Evolutionary conservation across 2,113 vertebrate species (phyloP).

Genomic region (Corythaeola cristata): DNA sequence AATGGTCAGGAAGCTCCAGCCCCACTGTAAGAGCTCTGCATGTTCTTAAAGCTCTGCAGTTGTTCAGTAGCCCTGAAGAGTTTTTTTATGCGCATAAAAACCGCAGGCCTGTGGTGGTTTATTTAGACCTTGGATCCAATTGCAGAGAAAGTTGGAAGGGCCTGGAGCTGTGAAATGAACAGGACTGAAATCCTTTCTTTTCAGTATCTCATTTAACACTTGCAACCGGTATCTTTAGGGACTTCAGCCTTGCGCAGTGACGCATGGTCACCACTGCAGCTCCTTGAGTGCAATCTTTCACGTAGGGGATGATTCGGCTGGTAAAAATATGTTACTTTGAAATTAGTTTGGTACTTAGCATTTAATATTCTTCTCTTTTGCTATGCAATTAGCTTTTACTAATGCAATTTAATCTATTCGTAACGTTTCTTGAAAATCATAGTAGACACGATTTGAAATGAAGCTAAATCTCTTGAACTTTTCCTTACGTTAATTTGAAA

Average conservation of each 20-base stretch:
- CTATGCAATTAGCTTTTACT: constrained; percentile 68
- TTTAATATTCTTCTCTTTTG: constrained; percentile 67
- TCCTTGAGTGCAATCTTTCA: neutral
- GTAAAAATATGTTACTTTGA: constrained; percentile 30
- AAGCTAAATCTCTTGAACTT: constrained; percentile 73
- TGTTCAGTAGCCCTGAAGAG: neutral
- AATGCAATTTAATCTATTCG: constrained; percentile 70
- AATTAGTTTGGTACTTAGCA: constrained; percentile 47
- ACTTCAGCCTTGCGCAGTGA: neutral
- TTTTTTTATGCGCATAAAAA: neutral
- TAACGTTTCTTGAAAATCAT: constrained; percentile 70
- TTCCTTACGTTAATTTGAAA: constrained; percentile 74
- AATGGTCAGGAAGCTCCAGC: neutral
- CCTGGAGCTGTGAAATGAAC: neutral
- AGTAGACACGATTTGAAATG: constrained; percentile 67
- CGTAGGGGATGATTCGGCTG: constrained; percentile 14
- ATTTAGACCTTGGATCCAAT: neutral
- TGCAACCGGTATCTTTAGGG: neutral
- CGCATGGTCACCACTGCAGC: neutral
- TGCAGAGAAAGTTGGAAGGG: neutral
- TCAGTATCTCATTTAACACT: neutral
- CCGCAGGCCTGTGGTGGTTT: neutral
- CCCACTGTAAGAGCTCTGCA: neutral
- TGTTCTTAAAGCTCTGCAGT: neutral
- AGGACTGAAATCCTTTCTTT: neutral